Base-by-base conservation (phyloP, 1,140 invertebrate species). In the Temnothorax nylanderi region DNA sequence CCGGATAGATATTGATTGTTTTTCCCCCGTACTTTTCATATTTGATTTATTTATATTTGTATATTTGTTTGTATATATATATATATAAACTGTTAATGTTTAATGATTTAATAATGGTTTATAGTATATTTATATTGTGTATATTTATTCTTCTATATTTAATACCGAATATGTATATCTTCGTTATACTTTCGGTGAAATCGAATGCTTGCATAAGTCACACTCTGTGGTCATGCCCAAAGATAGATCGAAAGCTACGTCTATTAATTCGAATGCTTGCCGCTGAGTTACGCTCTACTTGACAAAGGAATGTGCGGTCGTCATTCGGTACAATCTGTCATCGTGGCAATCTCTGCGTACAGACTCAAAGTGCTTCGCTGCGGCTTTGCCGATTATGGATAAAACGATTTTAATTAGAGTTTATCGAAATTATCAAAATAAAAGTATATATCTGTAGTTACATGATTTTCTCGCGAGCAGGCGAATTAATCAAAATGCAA, bases 291-390 rank as follows among this genome's bases (percentile, higher is more conserved):
- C 78, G 85, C 67, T 87, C 78, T 75, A 87, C 47, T 87, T 87
- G 67, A 62, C 65, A 81, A 62, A 72, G 77, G 85, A 87, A 87
- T 87, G 77, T 84, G 85, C 85, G 67, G 72, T 82, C 85, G 85
- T 87, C 85, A 87, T 82, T 84, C 78, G 4, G 44, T 18, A 49
- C 64, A 69, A 41, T 82, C 77, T 81, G 85, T 72, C 71, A 65
- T 82, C n/a, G n/a, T 41, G 54, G 49, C 41, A 34, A 71, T 54
- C 13, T 34, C 41, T 47, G 58, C 54, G n/a, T 44, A 47, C 26
- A 58, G 32, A 34, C 21, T 41, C 13, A 8, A 71, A 8, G 32
- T 47, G 44, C 13, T 11, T 26, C 41, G 51, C 67, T 26, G 26
- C 26, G 26, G 26, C 26, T 26, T 26, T 76, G 21, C 18, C 74